Evolutionary conservation across 2,113 vertebrate species (phyloP), one percentile per base, ranked within the genome.

Genomic region (Rhabdomys dilectus): DNA sequence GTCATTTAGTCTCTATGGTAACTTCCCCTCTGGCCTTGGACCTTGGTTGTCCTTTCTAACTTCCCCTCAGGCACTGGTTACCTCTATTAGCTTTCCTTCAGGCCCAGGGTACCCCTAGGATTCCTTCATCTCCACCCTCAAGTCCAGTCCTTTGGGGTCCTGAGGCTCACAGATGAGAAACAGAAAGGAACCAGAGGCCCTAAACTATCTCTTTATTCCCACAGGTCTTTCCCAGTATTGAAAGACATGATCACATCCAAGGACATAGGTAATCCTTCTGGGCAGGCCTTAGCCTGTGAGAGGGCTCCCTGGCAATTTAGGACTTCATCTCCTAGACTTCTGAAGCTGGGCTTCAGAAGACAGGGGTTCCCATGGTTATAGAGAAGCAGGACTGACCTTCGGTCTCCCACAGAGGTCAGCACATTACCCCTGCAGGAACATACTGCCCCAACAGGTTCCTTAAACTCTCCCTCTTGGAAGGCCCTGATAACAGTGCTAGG

Each of bases 181-280:
- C 26, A 21, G 12, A 91, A 95, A 89, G 39, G 15, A 86, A 70
- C 42, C 86, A 87, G 29, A 68, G 45, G 82, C 2, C 34, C 80
- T 45, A 75, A 96, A 22, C 72, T 75, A 80, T 39, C 48, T 93
- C 13, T 60, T 91, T 42, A 68, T 2, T 64, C 26, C 15, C 91
- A 90, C 3, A 80, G 89, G 58, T 5, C 48, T 85, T 89, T 70
- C 24, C 53, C 62, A 29, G 17, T 16, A 6, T 84, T 68, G 89
- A 87, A 91, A 95, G 17, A 31, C 88, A 77, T 9, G 48, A 87
- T 58, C 12, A 45, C 80, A 92, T 53, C 78, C 76, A 51, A 89
- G 45, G 11, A 39, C 5, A 29, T 51, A 56, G 58, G 66, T 70
- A 73, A 77, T 86, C 34, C 17, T 85, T 75, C 3, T 42, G 5